Evolutionary conservation across 2,113 vertebrate species (phyloP).

Genomic region (Pelodiscus sinensis): DNA sequence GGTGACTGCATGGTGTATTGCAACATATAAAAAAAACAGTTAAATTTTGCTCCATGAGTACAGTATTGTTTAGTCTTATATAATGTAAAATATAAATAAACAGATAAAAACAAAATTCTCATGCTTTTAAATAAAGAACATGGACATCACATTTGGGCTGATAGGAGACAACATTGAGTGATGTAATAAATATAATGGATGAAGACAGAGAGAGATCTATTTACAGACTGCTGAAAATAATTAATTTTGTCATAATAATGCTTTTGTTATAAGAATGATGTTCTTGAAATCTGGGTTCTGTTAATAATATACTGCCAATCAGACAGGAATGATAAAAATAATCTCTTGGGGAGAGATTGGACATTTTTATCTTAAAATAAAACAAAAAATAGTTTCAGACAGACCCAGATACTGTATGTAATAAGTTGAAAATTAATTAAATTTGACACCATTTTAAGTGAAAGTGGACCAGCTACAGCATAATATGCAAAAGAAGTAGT

Average conservation of each 20-base stretch:
- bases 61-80: neutral
- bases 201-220: neutral
- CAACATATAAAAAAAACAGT: neutral
- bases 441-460: slow-evolving; percentile 1
- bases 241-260: neutral
- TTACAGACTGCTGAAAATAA: neutral
- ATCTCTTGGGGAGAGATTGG: neutral
- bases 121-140: neutral
- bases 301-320: neutral
- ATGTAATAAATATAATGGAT: neutral
- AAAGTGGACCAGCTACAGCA: neutral
- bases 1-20: neutral
- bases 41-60: neutral
- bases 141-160: neutral
- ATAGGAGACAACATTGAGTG: neutral
- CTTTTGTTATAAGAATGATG: neutral
- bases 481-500: neutral
- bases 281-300: neutral
- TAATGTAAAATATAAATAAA: neutral
- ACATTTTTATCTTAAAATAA: neutral
- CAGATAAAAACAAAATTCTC: neutral
- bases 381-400: neutral
- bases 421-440: neutral
- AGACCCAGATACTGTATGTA: neutral
- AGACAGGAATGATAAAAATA: neutral